Evolutionary conservation across 2,888 invertebrate genomes (phyloP).

Genomic region (Philereme vetulata): DNA sequence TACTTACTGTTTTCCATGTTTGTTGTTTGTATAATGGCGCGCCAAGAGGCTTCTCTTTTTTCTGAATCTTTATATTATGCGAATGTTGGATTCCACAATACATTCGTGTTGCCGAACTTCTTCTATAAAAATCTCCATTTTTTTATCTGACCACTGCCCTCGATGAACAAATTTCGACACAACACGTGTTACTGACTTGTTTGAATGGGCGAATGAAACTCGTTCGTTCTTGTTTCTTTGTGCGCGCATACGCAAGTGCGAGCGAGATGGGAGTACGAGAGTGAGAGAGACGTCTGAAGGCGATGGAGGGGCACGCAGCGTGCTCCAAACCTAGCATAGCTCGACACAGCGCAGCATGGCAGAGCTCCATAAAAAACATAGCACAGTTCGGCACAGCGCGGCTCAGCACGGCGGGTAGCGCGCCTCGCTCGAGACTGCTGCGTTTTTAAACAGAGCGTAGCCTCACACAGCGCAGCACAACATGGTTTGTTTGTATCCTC

Average conservation of each 20-base stretch:
- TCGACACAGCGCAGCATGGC: no score
- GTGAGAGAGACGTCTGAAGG: no score
- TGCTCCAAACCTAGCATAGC: no score
- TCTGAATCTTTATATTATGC: conserved; percentile 18
- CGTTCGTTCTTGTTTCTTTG: conserved; percentile 25
- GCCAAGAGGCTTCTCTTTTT: conserved; percentile 27
- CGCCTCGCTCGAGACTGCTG: no score
- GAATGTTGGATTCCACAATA: conserved; percentile 27
- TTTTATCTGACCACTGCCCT: conserved; percentile 28
- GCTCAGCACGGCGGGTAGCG: no score
- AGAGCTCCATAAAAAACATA: no score
- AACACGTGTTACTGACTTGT: conserved; percentile 10
- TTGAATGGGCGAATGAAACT: conserved; percentile 22
- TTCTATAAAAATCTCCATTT: conserved; percentile 27
- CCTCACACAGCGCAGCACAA: no score
- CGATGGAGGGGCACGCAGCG: no score
- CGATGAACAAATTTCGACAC: conserved; percentile 31
- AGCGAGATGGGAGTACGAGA: no score
- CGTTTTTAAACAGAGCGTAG: no score
- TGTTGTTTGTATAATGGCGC: conserved; percentile 3
- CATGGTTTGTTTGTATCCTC: conserved; percentile 33
- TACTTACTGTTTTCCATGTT: no score
- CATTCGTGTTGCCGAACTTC: conserved; percentile 29
- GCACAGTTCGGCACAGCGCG: no score
- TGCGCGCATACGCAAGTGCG: conserved; percentile 23